A percentile compares a stretch with the other conserved stretches of the same genome.
phyloP scores from a whole-genome alignment of 2,113 vertebrate species.

The Psophia crepitans region DNA sequence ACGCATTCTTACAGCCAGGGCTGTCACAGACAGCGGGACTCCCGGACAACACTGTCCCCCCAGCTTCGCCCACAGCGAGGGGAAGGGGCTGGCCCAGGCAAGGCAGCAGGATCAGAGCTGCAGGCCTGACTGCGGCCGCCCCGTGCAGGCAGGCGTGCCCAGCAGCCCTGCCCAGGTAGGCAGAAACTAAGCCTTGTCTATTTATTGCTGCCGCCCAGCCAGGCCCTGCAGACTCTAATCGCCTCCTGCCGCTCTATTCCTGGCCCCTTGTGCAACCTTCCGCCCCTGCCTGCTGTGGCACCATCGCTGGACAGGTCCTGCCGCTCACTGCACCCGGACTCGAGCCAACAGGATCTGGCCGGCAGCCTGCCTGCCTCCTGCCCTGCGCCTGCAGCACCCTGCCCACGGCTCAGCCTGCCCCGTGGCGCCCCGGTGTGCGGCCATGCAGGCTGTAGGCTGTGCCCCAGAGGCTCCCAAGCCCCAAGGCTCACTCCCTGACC shows the following conservation, averaged over 20 bases:
- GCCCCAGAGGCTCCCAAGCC: background rate
- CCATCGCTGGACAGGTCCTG: slow-evolving; percentile 10
- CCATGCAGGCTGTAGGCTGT: background rate
- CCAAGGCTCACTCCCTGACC: accelerated
- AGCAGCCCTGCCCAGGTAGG: slow-evolving; percentile 24
- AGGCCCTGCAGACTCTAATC: background rate
- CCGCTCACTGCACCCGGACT: background rate
- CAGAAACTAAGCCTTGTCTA: background rate
- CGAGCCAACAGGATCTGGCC: background rate
- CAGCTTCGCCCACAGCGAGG: background rate
- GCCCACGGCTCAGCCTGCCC: background rate
- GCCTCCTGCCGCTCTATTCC: slow-evolving; percentile 30
- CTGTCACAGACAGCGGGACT: accelerated
- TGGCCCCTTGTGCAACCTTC: slow-evolving; percentile 40
- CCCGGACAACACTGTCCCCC: background rate
- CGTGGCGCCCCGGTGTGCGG: accelerated
- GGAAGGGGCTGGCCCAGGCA: background rate
- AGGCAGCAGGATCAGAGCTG: background rate
- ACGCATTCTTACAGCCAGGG: accelerated
- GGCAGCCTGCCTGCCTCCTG: background rate
- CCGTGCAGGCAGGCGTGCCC: background rate
- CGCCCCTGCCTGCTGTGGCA: accelerated
- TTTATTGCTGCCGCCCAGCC: slow-evolving; percentile 12
- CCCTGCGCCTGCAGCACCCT: background rate
- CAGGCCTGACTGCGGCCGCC: accelerated